A percentile compares a stretch with the other conserved stretches of the same genome.
phyloP scores from a whole-genome alignment of 2,888 invertebrate species.

The Drosophila differens region DNA sequence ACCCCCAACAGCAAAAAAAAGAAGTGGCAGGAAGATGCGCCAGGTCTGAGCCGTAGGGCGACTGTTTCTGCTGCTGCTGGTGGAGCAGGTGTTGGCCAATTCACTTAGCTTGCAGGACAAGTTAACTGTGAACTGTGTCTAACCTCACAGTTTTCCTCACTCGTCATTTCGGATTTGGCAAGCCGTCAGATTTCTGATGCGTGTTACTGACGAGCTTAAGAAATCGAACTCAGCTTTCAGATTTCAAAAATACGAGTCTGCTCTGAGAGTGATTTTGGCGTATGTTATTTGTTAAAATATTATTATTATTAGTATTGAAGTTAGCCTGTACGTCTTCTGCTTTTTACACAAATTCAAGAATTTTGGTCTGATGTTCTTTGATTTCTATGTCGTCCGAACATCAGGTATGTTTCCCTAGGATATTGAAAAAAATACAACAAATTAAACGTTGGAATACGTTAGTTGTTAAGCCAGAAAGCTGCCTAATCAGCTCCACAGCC shows the following conservation, averaged over 20 bases:
- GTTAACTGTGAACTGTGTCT: conserved; percentile 10
- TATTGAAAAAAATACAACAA: neutral
- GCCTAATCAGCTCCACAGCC: neutral
- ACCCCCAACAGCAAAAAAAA: neutral
- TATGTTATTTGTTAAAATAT: neutral
- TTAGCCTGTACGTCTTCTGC: neutral
- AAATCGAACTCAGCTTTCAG: neutral
- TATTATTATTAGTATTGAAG: neutral
- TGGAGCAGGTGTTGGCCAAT: conserved; percentile 24
- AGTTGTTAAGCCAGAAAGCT: neutral
- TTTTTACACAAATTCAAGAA: neutral
- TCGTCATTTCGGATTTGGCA: conserved; percentile 3
- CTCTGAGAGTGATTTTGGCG: neutral
- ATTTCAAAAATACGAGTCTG: neutral
- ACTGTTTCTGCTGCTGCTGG: neutral
- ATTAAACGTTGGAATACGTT: neutral
- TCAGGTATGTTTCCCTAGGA: too few species aligned
- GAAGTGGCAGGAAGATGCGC: neutral
- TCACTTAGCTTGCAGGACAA: conserved; percentile 22
- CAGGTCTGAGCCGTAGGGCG: conserved; percentile 8
- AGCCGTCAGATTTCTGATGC: neutral
- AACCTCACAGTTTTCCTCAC: neutral
- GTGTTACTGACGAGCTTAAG: neutral
- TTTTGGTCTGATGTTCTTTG: too few species aligned
- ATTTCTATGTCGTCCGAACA: neutral